Percentiles rank a stretch among this genome's conserved stretches.
Evolutionary conservation across 2,888 invertebrate species (phyloP).

Genomic region (Tortrix viridana): DNA sequence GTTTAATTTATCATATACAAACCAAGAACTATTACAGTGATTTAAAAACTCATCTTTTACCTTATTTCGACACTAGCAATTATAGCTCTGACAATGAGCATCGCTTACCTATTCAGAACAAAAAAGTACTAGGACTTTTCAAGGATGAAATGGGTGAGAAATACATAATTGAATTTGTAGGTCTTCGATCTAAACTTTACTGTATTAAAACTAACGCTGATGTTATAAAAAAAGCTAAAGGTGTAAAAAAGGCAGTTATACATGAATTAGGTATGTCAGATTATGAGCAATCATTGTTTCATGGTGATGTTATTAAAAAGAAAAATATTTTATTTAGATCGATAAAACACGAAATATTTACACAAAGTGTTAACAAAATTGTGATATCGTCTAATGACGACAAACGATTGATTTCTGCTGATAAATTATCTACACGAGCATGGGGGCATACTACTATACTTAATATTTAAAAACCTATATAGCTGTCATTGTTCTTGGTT

Average conservation of each 20-base stretch:
- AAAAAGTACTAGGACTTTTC: constrained; percentile 19
- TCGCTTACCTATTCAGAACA: constrained; percentile 26
- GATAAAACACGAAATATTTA: constrained; percentile 15
- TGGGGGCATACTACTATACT: no score
- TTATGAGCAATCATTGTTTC: constrained; percentile 13
- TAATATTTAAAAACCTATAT: no score
- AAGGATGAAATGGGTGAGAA: constrained; percentile 14
- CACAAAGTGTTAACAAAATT: neutral
- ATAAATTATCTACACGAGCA: no score
- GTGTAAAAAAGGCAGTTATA: neutral
- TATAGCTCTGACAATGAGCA: constrained; percentile 24
- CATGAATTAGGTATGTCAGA: neutral
- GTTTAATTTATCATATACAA: constrained; percentile 32
- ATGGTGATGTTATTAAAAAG: constrained; percentile 5
- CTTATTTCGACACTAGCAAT: constrained; percentile 40
- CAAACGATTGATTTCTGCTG: no score
- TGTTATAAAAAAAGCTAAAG: constrained; percentile 4
- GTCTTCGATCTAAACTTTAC: constrained; percentile 3
- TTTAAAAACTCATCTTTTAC: constrained; percentile 29
- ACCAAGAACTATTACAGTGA: constrained; percentile 37
- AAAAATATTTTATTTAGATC: constrained; percentile 12
- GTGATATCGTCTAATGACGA: no score
- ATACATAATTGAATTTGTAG: neutral
- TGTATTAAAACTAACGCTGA: constrained; percentile 1
- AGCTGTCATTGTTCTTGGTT: no score